Evolutionary conservation across 2,888 invertebrate genomes (phyloP).

Genomic region (Cryptus viduatorius): DNA sequence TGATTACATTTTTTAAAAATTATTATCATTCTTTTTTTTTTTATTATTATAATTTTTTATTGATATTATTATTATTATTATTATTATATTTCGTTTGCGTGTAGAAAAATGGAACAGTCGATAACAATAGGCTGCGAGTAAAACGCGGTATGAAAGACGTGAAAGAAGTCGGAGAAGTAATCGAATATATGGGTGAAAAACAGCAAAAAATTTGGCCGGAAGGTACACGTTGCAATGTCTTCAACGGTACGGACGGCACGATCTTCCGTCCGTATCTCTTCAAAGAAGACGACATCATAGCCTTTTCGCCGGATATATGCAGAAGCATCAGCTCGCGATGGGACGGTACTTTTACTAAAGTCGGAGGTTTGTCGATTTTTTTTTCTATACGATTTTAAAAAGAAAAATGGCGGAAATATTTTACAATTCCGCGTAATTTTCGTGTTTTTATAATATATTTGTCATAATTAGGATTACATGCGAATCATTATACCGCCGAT

Average conservation of each 20-base stretch:
- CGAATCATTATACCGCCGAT: conserved; percentile 89
- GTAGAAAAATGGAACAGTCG: conserved; percentile 91
- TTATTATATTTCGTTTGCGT: background rate
- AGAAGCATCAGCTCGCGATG: conserved; percentile 83
- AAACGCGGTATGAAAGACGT: conserved; percentile 91
- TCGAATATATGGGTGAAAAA: conserved; percentile 89
- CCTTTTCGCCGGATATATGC: conserved; percentile 92
- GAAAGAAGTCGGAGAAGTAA: conserved; percentile 90
- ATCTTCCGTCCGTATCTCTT: conserved; percentile 93
- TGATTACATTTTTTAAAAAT: no score
- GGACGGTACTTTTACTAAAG: conserved; percentile 47
- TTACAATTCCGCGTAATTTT: background rate
- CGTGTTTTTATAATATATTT: background rate
- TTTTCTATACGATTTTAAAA: background rate
- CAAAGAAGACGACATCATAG: conserved; percentile 88
- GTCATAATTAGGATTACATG: conserved; percentile 87
- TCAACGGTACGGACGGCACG: conserved; percentile 94
- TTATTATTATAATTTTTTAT: background rate
- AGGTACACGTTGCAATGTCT: conserved; percentile 89
- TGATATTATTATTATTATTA: background rate
- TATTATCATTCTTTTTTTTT: no score
- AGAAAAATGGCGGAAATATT: no score
- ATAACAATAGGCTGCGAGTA: conserved; percentile 89
- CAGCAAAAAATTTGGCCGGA: conserved; percentile 89
- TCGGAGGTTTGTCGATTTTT: conserved; percentile 71